These are phyloP conservation scores for Pocota personata DNA, from an alignment of 2,888 invertebrate genomes.

Conservation along the genomic window DNA sequence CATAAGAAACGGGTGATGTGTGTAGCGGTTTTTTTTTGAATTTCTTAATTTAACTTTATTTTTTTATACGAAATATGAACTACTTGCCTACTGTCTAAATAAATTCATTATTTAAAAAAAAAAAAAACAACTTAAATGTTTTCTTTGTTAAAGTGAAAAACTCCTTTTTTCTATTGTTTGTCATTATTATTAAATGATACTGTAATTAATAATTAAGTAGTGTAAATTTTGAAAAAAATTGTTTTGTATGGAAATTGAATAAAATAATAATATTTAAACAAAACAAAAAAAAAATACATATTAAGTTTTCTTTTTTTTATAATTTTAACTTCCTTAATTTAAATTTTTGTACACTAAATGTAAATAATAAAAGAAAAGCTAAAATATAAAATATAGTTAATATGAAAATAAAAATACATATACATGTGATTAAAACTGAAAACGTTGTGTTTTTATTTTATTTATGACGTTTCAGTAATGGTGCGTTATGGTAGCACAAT, in stretches of 20 bases:
- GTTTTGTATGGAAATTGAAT: conserved; percentile 26
- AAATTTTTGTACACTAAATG: conserved; percentile 67
- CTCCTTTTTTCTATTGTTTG: neutral
- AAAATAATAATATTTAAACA: conserved; percentile 13
- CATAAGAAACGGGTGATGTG: conserved; percentile 25
- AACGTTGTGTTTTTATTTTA: neutral
- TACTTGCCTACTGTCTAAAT: conserved; percentile 21
- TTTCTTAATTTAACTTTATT: conserved; percentile 19
- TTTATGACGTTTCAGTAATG: neutral
- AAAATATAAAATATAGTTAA: conserved; percentile 26
- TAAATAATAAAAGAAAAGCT: conserved; percentile 46
- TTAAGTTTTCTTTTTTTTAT: conserved; percentile 41
- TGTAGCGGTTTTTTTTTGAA: conserved; percentile 3
- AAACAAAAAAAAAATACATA: conserved; percentile 1
- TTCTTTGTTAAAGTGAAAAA: neutral
- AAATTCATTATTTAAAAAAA: conserved; percentile 16
- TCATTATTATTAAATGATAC: neutral
- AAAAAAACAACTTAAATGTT: conserved; percentile 2
- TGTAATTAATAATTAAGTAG: conserved; percentile 41
- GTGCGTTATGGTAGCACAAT: no score
- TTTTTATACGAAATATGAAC: conserved; percentile 27
- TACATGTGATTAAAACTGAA: conserved; percentile 64
- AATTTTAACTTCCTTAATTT: conserved; percentile 40
- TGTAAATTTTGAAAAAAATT: conserved; percentile 30
- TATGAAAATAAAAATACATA: conserved; percentile 29